Evolutionary conservation across 2,888 invertebrate species (phyloP), one percentile per base, ranked within the genome.

Genomic region (Cancer borealis): DNA sequence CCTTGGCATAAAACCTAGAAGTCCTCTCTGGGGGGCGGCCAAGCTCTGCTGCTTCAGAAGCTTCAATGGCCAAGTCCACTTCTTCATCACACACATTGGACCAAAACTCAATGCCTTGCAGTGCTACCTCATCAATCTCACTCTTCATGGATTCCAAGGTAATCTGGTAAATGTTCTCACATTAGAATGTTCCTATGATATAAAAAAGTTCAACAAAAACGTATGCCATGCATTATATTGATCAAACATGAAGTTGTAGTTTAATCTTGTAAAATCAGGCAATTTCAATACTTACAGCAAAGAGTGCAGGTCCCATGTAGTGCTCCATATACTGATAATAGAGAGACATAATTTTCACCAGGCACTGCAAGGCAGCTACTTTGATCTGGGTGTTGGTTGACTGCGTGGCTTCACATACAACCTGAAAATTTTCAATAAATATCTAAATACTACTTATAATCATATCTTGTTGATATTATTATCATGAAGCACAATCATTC

Each of bases 101-200:
- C 99, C 99, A 99, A 97, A 99, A 99, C 97, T 99, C 99, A 96
- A 99, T 99, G 96, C 99, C 99, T 97, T 99, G 99, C 94, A 99
- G 97, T 30, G 99, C 98, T 93, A 99, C 98, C 96, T 99, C 99
- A 97, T 99, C 99, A 96, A 98, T 98, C 96, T 99, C 99, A 30
- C 98, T 98, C 96, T 99, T 99, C 99, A 99, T 99, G 14, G 99
- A 99, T 97, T 99, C 99, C 96, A 99, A 97, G 12, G 99, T 99
- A 95, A 99, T 99, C 97, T 98, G 96, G 54, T 96, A 96, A 79
- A 93, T 73, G 4, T 46, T 49, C n/a, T 88, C n/a, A 93, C 39
- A 84, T 84, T 17, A 84, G 39, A 84, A 84, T 84, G 14, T 6
- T n/a, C 54, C 54, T 14, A 14, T 54, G 3, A 54, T 39, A 39